These are phyloP conservation scores for Poeciliopsis paucimaculata DNA, from an alignment of 2,797 vertebrate genomes.

Conservation along the genomic window DNA sequence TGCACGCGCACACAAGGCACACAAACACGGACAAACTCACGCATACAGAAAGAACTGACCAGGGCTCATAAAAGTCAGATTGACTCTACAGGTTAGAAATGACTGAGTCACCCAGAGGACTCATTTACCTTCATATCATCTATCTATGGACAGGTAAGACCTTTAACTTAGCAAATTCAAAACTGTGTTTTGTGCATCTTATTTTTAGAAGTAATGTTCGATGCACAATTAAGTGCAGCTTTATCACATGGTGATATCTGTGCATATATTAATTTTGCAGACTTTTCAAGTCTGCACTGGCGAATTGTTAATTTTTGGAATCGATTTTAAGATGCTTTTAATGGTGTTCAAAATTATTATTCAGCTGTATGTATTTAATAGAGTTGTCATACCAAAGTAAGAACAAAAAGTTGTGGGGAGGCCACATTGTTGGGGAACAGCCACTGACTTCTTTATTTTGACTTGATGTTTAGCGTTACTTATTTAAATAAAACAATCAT, in stretches of 20 bases:
- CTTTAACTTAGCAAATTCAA: background rate
- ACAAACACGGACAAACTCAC: constrained; percentile 12
- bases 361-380: too few relatives aligned
- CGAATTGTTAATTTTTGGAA: background rate
- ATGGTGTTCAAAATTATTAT: background rate
- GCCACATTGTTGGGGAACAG: too few relatives aligned
- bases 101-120: constrained; percentile 52
- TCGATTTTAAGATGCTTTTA: background rate
- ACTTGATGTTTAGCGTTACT: background rate
- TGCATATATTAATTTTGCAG: too few relatives aligned
- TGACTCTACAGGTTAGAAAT: constrained; percentile 43
- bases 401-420: background rate
- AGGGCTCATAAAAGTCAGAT: constrained; percentile 12
- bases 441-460: background rate
- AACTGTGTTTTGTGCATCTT: background rate
- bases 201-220: background rate
- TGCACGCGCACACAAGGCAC: constrained; percentile 28
- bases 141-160: constrained; percentile 74
- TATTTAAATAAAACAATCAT: background rate
- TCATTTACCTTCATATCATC: constrained; percentile 73
- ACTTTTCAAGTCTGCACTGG: background rate
- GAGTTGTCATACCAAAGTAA: background rate
- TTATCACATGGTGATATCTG: too few relatives aligned
- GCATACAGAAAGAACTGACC: background rate
- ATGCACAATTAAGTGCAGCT: background rate